Percentiles rank a stretch among this genome's conserved stretches.
Conservation (phyloP, 2,113 vertebrate genomes). For the Cichladusa arquata region DNA sequence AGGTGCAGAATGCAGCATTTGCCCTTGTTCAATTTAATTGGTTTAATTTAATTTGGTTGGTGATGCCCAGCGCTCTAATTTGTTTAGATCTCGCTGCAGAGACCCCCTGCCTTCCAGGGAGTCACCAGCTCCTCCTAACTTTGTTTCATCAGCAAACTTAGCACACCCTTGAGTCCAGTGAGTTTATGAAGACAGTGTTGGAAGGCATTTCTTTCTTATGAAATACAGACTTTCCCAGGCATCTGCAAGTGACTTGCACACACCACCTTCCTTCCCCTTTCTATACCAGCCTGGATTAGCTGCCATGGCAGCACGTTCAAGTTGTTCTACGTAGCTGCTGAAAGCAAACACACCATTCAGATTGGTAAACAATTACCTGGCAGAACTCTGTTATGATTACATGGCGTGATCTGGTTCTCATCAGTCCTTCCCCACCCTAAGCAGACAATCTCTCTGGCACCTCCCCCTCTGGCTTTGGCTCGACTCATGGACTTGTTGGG, state of each 20-base stretch:
- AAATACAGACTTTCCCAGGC: neutral
- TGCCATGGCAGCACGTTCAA: conserved; percentile 26
- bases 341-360: conserved; percentile 27
- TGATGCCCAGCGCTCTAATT: neutral
- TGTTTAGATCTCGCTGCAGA: neutral
- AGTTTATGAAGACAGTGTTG: neutral
- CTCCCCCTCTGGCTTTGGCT: neutral
- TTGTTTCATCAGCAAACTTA: neutral
- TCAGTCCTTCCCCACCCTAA: neutral
- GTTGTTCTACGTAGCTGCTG: neutral
- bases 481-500: neutral
- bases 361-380: conserved; percentile 24
- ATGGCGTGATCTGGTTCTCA: neutral
- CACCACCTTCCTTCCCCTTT: neutral
- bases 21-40: neutral
- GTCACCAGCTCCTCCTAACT: neutral
- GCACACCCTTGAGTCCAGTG: neutral
- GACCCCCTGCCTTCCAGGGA: neutral
- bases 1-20: neutral
- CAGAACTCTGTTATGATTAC: neutral
- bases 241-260: neutral
- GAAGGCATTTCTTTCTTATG: neutral
- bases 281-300: neutral
- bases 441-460: neutral
- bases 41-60: neutral